phyloP scores from a whole-genome alignment of 2,888 invertebrate genomes.

The Eugnorisma glareosa region DNA sequence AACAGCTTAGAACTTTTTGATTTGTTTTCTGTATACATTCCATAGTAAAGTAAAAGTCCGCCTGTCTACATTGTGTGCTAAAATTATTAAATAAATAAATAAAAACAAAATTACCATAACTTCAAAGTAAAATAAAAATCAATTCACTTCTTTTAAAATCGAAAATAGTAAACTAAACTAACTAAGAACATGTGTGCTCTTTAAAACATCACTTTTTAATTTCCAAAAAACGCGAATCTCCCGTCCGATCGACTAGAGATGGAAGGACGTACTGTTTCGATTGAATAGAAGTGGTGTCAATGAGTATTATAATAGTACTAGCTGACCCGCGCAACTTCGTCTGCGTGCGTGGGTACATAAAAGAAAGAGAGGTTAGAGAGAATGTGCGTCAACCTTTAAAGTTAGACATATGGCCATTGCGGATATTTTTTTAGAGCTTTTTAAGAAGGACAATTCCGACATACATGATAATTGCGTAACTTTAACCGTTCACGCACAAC shows the following conservation, averaged over 20 bases:
- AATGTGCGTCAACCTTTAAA: no score
- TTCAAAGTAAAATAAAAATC: background rate
- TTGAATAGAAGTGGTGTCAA: background rate
- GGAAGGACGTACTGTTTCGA: background rate
- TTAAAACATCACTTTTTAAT: background rate
- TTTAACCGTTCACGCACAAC: no score
- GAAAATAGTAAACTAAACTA: background rate
- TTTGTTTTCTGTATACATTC: background rate
- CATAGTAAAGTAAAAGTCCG: background rate
- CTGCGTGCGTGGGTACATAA: no score
- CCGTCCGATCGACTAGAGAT: no score
- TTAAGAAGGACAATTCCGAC: no score
- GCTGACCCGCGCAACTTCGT: no score
- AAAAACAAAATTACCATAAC: background rate
- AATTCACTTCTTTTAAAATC: background rate
- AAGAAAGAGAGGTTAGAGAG: no score
- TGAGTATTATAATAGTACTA: background rate
- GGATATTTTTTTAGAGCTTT: no score
- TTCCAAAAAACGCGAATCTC: background rate
- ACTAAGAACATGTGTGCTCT: background rate
- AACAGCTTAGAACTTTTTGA: background rate
- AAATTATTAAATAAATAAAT: no score
- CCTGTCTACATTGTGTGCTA: no score
- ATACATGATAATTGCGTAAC: no score
- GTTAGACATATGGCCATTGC: no score